Conservation (phyloP, 2,888 invertebrate genomes). For the Drosophila atroscutellata region DNA sequence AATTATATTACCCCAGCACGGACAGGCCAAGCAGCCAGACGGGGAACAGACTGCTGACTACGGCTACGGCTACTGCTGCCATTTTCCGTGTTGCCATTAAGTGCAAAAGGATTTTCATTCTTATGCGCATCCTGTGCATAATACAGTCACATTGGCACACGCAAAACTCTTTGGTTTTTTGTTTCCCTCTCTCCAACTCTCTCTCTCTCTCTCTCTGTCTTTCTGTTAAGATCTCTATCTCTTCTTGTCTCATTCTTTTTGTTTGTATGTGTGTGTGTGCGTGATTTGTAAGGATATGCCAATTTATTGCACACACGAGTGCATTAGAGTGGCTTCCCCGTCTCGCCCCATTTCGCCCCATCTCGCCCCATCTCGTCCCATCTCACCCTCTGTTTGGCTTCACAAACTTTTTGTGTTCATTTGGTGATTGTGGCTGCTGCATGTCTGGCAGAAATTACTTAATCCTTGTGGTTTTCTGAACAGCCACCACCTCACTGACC, state of each 20-base stretch:
- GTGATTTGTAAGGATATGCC: constrained; percentile 74
- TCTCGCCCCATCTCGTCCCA: constrained; percentile 10
- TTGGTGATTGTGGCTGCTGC: constrained; percentile 81
- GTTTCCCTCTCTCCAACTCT: not conserved
- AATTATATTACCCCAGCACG: constrained; percentile 62
- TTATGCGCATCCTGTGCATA: constrained; percentile 82
- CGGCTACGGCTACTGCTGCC: not conserved
- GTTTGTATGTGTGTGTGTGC: constrained; percentile 25
- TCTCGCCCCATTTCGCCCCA: constrained; percentile 17
- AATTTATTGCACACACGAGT: constrained; percentile 82
- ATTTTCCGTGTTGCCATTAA: constrained; percentile 75
- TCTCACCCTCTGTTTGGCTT: not conserved
- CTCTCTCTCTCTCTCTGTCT: not conserved
- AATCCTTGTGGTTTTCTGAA: constrained; percentile 76
- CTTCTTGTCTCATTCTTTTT: not conserved
- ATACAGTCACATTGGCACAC: constrained; percentile 74
- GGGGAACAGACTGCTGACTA: constrained; percentile 19
- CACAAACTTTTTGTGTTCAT: constrained; percentile 80
- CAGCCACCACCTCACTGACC: constrained; percentile 22
- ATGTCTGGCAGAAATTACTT: constrained; percentile 81
- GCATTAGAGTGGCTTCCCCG: constrained; percentile 72
- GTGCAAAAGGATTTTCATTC: constrained; percentile 82
- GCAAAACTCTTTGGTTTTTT: constrained; percentile 72
- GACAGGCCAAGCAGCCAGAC: constrained; percentile 14
- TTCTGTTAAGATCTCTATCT: constrained; percentile 11